Evolutionary conservation across 2,888 invertebrate genomes (phyloP).

Genomic region (Amphimallon solstitiale): DNA sequence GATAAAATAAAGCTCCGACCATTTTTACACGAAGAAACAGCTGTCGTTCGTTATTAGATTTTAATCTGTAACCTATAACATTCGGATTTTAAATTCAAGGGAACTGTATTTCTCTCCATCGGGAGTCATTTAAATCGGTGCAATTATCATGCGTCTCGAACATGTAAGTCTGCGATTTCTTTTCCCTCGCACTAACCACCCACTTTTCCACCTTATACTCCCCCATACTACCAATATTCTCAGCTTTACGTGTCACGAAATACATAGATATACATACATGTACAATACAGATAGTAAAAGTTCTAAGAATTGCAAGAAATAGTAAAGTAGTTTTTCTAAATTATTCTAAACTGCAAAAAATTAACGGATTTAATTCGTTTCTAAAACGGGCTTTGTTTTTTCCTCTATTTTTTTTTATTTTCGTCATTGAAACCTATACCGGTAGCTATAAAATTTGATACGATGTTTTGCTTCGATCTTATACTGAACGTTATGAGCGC

Average conservation of each 20-base stretch:
- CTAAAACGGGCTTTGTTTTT: constrained; percentile 29
- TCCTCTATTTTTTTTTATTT: not conserved
- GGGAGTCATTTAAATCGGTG: constrained; percentile 5
- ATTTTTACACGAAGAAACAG: constrained; percentile 21
- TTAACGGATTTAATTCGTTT: constrained; percentile 29
- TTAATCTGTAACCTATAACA: constrained; percentile 22
- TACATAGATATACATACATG: not conserved
- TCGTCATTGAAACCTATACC: constrained; percentile 14
- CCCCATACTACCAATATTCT: not conserved
- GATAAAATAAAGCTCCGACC: constrained; percentile 1
- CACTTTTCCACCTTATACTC: not conserved
- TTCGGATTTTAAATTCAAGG: constrained; percentile 21
- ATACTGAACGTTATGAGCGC: not conserved
- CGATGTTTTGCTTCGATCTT: constrained; percentile 2
- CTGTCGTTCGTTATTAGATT: constrained; percentile 22
- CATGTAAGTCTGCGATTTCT: no score
- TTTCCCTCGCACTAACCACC: constrained; percentile 1
- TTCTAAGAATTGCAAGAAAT: not conserved
- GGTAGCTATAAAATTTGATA: constrained; percentile 32
- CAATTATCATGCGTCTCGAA: no score
- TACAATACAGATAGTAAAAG: constrained; percentile 7
- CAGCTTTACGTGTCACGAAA: not conserved
- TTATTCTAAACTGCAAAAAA: constrained; percentile 14
- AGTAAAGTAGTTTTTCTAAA: constrained; percentile 10
- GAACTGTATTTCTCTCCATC: constrained; percentile 5